phyloP scores from a whole-genome alignment of 2,113 vertebrate species.

The Mastomys natalensis region DNA sequence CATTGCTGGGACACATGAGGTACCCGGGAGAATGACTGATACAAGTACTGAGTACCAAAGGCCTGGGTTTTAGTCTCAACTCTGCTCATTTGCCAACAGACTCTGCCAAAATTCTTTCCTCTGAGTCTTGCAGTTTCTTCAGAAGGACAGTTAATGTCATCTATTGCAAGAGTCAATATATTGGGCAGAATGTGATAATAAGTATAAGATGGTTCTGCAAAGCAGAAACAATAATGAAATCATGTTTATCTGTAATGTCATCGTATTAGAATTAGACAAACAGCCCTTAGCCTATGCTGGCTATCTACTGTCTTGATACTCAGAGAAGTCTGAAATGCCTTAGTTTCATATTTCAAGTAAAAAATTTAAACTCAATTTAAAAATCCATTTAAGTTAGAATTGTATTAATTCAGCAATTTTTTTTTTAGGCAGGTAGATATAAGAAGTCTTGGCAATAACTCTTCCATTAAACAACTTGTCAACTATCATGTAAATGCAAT shows the following conservation, averaged over 20 bases:
- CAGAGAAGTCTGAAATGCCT: slow-evolving; percentile 4
- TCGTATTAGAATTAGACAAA: background rate
- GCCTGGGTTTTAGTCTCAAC: background rate
- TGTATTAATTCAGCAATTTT: background rate
- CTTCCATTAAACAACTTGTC: background rate
- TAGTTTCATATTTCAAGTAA: background rate
- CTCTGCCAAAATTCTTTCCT: background rate
- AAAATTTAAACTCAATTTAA: slow-evolving; percentile 18
- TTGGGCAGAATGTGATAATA: background rate
- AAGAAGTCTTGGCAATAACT: background rate
- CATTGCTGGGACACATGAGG: background rate
- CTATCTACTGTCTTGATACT: background rate
- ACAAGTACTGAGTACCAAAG: background rate
- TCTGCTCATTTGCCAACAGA: background rate
- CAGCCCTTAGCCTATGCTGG: background rate
- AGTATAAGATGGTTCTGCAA: background rate
- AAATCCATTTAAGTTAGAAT: slow-evolving; percentile 10
- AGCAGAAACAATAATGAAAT: slow-evolving; percentile 6
- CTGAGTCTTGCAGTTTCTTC: background rate
- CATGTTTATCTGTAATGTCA: background rate
- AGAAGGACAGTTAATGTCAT: background rate
- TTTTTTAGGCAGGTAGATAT: background rate
- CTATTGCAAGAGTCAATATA: background rate
- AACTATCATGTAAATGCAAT: background rate
- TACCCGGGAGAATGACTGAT: background rate